Base-by-base conservation (phyloP, 53 echinoderm and acorn worm species). In the Actinopyga echinites region DNA sequence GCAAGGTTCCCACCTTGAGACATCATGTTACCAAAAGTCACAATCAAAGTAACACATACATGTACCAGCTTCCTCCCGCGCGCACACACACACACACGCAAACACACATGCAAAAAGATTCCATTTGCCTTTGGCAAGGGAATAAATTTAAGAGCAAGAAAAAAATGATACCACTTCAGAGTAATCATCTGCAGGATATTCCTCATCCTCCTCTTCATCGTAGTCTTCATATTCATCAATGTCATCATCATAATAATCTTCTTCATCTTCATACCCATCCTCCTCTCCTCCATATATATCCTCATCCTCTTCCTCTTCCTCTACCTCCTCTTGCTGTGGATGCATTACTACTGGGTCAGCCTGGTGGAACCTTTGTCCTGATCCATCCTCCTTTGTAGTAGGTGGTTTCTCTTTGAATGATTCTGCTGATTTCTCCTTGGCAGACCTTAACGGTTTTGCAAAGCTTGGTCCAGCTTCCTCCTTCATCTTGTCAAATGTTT, bases 401-500 rank as follows among this genome's bases (percentile, higher is more conserved):
- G 35, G 23, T 28, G 20, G 15, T 7, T 34, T 34, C 49, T 52
- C 42, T 57, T 64, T 9, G 4, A 30, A 17, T 32, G 9, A 17
- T 29, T 2, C 9, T 38, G n/a, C n/a, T n/a, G n/a, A n/a, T n/a
- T n/a, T 43, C 40, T 84, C 85, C 56, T 85, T 57, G 37, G 17
- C 71, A 23, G 79, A 38, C 26, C 32, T 35, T 1, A 26, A 21
- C 22, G 74, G 40, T 36, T 21, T 42, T 6, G 17, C 6, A 26
- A 24, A 8, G 45, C 40, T 42, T 19, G 12, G 56, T 5, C 25
- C 38, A 21, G 12, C 79, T 7, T 9, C 26, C 3, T 85, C 40
- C 84, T 94, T 89, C 32, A 89, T 90, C 38, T 92, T 80, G 13
- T 87, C 90, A 66, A 97, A 92, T 36, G 64, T 67, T 4, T 59